Base-by-base conservation (phyloP, 2,797 vertebrate genomes). In the Podarcis siculus region DNA sequence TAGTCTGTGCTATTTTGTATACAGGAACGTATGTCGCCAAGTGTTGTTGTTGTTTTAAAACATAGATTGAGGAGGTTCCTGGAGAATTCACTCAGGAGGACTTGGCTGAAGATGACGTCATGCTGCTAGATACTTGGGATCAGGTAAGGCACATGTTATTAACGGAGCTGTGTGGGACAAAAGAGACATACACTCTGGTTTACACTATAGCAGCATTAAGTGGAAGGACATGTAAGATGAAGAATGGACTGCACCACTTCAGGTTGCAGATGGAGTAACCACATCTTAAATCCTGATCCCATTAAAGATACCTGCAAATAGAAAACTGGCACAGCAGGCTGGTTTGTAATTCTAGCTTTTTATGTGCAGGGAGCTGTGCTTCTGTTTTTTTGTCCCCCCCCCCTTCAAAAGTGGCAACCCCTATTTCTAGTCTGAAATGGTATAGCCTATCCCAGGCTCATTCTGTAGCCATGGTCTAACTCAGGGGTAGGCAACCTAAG, bases 91-190 rank as follows among this genome's bases (percentile, higher is more conserved):
- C 97, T n/a, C 98, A 98, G 95, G 98, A 98, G 0, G 98, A 99
- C 94, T 96, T 99, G 94, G 98, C 98, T 58, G 98, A 99, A 95
- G 98, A 99, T 89, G 98, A 99, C 75, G 98, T 98, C 86, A 99
- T 99, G 98, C 90, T 99, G 79, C 93, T 99, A 86, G 98, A 99
- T 90, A 92, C 96, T 17, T 98, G 98, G 98, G 98, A 98, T 88
- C 98, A 98, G 98, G 98, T 98, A 96, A 85, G 85, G 27, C 71
- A 23, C 30, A 8, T 61, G 32, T 35, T 19, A 72, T n/a, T 49
- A 39, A 69, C 15, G 12, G 7, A 71, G 25, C 78, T 78, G 8
- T 83, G 27, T 88, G 37, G 35, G 32, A 55, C 27, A 35, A 80
- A 30, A 64, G 37, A 23, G 30, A 79, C 9, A 2, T 1, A 32